phyloP scores from a whole-genome alignment of 2,113 vertebrate species.

The Xiphias gladius region DNA sequence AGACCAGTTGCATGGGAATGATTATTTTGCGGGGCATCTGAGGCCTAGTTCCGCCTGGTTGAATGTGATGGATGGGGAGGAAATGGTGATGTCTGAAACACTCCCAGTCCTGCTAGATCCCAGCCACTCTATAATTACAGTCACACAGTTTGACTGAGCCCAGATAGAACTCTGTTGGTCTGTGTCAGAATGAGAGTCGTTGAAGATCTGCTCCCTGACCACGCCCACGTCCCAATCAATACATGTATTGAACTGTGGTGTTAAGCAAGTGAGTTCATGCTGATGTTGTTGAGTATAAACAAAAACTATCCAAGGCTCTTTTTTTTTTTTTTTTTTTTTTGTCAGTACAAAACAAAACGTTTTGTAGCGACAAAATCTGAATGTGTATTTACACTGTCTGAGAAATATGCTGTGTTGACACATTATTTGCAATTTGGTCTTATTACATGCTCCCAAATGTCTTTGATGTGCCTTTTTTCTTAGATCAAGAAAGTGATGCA shows the following conservation, averaged over 20 bases:
- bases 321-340: neutral
- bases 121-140: conserved; percentile 80
- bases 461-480: conserved; percentile 42
- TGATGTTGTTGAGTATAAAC: neutral
- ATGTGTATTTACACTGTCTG: neutral
- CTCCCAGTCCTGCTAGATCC: conserved; percentile 76
- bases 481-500: conserved; percentile 35
- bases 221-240: conserved; percentile 37
- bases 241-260: conserved; percentile 8
- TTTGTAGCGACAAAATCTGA: no score
- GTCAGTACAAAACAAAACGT: no score
- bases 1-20: conserved; percentile 78
- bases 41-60: conserved; percentile 77
- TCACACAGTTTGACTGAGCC: conserved; percentile 71
- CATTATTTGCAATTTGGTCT: conserved; percentile 41
- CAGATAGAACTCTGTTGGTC: conserved; percentile 54
- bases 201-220: conserved; percentile 27
- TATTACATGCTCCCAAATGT: conserved; percentile 35
- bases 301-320: neutral
- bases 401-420: conserved; percentile 31
- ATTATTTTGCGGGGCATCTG: conserved; percentile 78
- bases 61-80: conserved; percentile 83
- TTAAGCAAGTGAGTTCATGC: neutral
- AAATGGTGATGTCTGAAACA: conserved; percentile 82
- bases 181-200: conserved; percentile 24